These are phyloP conservation scores for Gastracanthus pulcherrimus DNA, from an alignment of 2,888 invertebrate species.

Conservation along the genomic window DNA sequence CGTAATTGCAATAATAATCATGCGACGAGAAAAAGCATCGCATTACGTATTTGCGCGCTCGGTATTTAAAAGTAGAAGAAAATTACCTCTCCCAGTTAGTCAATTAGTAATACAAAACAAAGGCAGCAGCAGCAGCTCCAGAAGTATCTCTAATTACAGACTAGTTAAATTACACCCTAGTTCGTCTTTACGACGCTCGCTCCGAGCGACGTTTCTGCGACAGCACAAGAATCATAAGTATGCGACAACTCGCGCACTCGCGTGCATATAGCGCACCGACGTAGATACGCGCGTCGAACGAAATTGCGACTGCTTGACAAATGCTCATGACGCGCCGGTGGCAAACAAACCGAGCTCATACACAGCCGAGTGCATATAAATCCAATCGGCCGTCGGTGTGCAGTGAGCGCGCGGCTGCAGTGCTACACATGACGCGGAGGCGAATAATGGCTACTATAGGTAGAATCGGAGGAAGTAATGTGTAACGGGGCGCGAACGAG, in stretches of 20 bases:
- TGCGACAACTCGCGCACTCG: background rate
- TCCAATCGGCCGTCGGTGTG: slow-evolving; percentile 58
- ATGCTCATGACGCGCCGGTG: slow-evolving; percentile 4
- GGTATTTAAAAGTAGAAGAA: slow-evolving; percentile 8
- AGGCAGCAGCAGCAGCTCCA: background rate
- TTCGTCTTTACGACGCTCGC: slow-evolving; percentile 14
- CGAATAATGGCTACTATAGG: background rate
- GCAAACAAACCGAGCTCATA: background rate
- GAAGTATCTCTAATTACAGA: background rate
- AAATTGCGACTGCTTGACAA: slow-evolving; percentile 34
- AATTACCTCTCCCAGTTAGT: slow-evolving; percentile 15
- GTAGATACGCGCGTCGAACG: background rate
- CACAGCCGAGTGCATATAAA: slow-evolving; percentile 62
- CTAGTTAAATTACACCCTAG: too few relatives aligned
- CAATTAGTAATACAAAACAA: slow-evolving; percentile 43
- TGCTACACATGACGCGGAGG: background rate
- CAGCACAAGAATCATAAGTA: too few relatives aligned
- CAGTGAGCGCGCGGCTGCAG: background rate
- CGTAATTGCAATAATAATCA: background rate
- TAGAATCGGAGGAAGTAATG: background rate
- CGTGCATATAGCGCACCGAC: background rate
- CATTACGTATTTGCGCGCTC: background rate
- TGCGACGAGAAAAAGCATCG: background rate
- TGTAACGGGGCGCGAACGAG: background rate
- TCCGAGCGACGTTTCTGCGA: background rate